phyloP scores from a whole-genome alignment of 2,113 vertebrate species.

The Poecile atricapillus region DNA sequence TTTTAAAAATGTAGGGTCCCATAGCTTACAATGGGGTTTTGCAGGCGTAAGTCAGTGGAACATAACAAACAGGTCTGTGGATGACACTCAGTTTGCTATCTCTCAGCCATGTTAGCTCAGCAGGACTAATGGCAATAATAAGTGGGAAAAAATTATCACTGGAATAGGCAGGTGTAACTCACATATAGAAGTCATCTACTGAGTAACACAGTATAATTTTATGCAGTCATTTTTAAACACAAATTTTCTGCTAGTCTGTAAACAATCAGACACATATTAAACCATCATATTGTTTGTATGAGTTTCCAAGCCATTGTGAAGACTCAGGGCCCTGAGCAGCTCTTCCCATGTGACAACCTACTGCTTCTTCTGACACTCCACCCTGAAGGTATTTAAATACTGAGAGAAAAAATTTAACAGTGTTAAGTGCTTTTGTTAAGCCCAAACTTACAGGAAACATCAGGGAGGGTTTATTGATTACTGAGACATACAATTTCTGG shows the following conservation, averaged over 20 bases:
- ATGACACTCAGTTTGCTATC: not conserved
- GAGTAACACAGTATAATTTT: not conserved
- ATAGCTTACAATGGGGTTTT: not conserved
- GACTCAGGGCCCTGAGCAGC: not conserved
- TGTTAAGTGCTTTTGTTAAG: not conserved
- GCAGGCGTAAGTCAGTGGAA: constrained; percentile 19
- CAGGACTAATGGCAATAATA: not conserved
- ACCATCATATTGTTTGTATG: not conserved
- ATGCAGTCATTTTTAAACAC: not conserved
- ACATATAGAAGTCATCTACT: not conserved
- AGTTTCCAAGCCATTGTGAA: not conserved
- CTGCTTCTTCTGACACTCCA: not conserved
- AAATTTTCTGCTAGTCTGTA: not conserved
- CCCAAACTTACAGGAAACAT: not conserved
- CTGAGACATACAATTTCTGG: not conserved
- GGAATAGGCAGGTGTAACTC: not conserved
- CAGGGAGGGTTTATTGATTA: not conserved
- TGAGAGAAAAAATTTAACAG: not conserved
- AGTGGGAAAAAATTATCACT: not conserved
- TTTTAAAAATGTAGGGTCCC: not conserved
- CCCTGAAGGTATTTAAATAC: not conserved
- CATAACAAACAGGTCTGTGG: not conserved
- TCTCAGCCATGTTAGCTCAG: not conserved
- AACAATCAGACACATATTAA: not conserved
- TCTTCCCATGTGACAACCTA: not conserved